phyloP scores from a whole-genome alignment of 2,113 vertebrate species.

The Corydoras maculifer region DNA sequence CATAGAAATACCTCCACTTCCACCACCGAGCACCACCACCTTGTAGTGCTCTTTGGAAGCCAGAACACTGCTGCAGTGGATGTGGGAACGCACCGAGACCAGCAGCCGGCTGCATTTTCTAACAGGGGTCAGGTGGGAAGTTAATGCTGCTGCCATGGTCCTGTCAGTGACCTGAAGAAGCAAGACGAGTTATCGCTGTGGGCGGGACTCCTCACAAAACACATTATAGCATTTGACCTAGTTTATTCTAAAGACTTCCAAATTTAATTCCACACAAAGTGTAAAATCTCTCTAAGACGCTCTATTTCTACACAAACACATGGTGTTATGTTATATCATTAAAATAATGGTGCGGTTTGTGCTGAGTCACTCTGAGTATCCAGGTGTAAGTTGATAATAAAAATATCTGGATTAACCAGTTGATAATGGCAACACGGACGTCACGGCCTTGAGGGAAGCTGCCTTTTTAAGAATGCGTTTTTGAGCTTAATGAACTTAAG shows the following conservation, averaged over 20 bases:
- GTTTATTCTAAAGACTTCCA: background rate
- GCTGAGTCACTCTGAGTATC: too few relatives aligned
- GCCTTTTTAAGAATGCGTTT: too few relatives aligned
- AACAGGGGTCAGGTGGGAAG: constrained; percentile 5
- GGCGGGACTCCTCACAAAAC: background rate
- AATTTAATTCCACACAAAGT: too few relatives aligned
- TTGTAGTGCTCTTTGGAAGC: constrained; percentile 77
- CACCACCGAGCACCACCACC: constrained; percentile 87
- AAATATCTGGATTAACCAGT: too few relatives aligned
- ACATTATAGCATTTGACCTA: background rate
- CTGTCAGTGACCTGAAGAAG: background rate
- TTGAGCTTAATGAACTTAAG: too few relatives aligned
- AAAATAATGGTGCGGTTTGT: too few relatives aligned
- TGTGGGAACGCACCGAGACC: constrained; percentile 21
- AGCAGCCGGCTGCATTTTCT: constrained; percentile 12
- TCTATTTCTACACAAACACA: too few relatives aligned
- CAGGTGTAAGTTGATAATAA: too few relatives aligned
- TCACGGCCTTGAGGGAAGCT: too few relatives aligned
- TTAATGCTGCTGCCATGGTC: constrained; percentile 20
- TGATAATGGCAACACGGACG: too few relatives aligned
- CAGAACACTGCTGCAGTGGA: constrained; percentile 54
- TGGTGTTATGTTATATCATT: too few relatives aligned
- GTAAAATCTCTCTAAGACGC: too few relatives aligned
- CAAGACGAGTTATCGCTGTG: background rate
- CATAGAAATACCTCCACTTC: constrained; percentile 88